These are phyloP conservation scores for Ectobius pallidus DNA, from an alignment of 2,888 invertebrate species.

Conservation along the genomic window DNA sequence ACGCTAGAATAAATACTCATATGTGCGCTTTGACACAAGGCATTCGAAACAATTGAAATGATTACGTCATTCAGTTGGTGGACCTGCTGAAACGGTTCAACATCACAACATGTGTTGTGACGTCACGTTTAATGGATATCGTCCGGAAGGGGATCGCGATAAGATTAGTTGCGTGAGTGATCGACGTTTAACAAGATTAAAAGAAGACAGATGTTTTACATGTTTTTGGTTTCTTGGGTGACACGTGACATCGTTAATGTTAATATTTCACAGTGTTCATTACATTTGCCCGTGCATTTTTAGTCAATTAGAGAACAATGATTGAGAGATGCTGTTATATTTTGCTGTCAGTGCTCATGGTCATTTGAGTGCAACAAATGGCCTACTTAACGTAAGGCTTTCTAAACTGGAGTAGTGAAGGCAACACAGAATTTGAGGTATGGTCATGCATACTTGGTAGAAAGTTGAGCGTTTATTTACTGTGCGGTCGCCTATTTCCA, in stretches of 20 bases:
- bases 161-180: background rate
- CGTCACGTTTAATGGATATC: background rate
- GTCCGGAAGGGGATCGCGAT: background rate
- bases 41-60: too few species aligned
- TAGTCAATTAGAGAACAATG: too few species aligned
- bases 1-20: too few species aligned
- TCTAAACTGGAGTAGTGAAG: constrained; percentile 7
- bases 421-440: constrained; percentile 1
- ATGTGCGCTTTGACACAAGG: too few species aligned
- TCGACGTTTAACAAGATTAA: background rate
- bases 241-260: background rate
- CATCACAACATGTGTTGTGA: background rate
- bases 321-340: background rate
- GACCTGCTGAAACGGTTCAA: too few species aligned
- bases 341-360: background rate
- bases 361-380: constrained; percentile 29
- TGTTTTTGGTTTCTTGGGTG: background rate
- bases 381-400: constrained; percentile 28
- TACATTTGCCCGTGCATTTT: too few species aligned
- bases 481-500: background rate
- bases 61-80: too few species aligned
- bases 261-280: background rate
- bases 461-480: background rate
- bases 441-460: background rate
- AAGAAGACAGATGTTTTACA: background rate